A percentile compares a stretch with the other conserved stretches of the same genome.
Evolutionary conservation across 1,140 invertebrate genomes (phyloP).

Genomic region (Hyles euphorbiae): DNA sequence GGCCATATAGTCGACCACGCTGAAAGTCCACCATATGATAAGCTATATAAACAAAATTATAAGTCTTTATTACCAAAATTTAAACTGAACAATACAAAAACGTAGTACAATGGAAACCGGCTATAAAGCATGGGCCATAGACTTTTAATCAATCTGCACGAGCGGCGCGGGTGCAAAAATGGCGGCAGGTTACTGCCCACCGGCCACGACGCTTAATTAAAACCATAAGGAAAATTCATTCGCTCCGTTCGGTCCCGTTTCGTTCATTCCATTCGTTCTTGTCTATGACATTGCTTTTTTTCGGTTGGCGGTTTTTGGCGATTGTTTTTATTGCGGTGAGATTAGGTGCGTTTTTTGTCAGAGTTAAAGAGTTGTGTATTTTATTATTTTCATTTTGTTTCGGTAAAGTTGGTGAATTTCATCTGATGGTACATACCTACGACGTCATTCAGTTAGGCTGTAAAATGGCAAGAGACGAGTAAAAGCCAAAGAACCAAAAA

Average conservation of each 20-base stretch:
- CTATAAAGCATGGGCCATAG: slow-evolving; percentile 73
- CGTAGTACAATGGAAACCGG: slow-evolving; percentile 31
- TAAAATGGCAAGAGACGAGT: too few relatives aligned
- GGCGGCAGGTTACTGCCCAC: slow-evolving; percentile 51
- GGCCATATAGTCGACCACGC: too few relatives aligned
- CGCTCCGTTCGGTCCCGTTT: slow-evolving; percentile 13
- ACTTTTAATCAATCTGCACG: slow-evolving; percentile 75
- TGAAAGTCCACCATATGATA: too few relatives aligned
- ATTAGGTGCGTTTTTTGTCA: background rate
- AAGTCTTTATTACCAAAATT: too few relatives aligned
- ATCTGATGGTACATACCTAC: too few relatives aligned
- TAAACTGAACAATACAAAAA: too few relatives aligned
- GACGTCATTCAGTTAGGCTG: too few relatives aligned
- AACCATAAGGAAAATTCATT: slow-evolving; percentile 71
- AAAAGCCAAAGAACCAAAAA: too few relatives aligned
- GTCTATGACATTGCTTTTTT: slow-evolving; percentile 44
- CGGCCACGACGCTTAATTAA: slow-evolving; percentile 60
- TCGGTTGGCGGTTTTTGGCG: slow-evolving; percentile 1
- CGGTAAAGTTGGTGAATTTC: too few relatives aligned
- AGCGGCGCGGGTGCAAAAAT: slow-evolving; percentile 68
- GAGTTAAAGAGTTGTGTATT: too few relatives aligned
- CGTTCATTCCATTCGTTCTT: background rate
- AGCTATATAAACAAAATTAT: too few relatives aligned
- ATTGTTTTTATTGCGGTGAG: slow-evolving; percentile 1
- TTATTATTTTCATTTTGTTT: too few relatives aligned